Percentiles rank a stretch among this genome's conserved stretches.
phyloP scores from a whole-genome alignment of 1,140 invertebrate genomes.

The Neodiprion pinetum region DNA sequence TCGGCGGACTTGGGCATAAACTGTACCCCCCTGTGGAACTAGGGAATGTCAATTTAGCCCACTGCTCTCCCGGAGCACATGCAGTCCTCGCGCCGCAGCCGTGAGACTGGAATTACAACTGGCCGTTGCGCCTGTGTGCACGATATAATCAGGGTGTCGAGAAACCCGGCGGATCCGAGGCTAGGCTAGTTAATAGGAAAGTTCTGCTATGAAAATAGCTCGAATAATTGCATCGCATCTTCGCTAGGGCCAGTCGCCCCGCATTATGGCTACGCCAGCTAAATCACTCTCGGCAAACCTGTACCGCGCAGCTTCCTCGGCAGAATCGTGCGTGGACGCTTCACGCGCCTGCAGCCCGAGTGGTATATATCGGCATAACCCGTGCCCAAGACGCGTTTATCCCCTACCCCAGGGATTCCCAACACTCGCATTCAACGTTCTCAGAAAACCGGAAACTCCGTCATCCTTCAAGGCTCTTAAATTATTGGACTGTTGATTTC shows the following conservation, averaged over 20 bases:
- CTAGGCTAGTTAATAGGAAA: conserved; percentile 41
- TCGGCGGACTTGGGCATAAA: conserved; percentile 13
- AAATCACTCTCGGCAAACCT: too few species aligned
- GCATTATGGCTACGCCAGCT: too few species aligned
- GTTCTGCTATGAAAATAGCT: conserved; percentile 47
- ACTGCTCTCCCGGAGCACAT: background rate
- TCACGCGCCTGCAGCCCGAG: too few species aligned
- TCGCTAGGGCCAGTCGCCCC: conserved; percentile 10
- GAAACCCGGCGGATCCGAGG: background rate
- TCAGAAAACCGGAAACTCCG: too few species aligned
- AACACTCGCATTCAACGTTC: too few species aligned
- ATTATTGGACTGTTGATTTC: too few species aligned
- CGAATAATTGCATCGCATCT: conserved; percentile 42
- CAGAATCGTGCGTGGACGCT: too few species aligned
- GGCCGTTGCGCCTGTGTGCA: background rate
- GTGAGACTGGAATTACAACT: conserved; percentile 1
- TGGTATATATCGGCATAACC: too few species aligned
- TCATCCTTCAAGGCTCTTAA: too few species aligned
- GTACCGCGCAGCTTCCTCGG: too few species aligned
- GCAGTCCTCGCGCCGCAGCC: background rate
- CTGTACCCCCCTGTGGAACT: background rate
- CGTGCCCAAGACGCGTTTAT: too few species aligned
- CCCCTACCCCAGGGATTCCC: too few species aligned
- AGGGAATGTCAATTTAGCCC: conserved; percentile 18
- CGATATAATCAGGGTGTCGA: background rate